A percentile compares a stretch with the other conserved stretches of the same genome.
Evolutionary conservation across 2,113 vertebrate species (phyloP).

Genomic region (Lota lota): DNA sequence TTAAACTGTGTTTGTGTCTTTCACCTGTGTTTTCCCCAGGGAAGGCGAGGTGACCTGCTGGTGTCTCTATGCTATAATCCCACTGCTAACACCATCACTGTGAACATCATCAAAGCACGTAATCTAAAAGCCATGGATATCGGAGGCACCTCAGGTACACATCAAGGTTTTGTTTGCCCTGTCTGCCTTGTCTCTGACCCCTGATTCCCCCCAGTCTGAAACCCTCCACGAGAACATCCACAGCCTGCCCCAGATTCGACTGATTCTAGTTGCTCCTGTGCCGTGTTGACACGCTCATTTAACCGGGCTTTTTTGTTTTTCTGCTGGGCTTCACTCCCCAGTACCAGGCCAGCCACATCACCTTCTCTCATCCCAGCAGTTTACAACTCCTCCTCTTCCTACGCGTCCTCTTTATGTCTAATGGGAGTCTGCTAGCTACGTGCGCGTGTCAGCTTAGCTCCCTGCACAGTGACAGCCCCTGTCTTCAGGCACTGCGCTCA

Average conservation of each 20-base stretch:
- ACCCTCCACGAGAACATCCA: not conserved
- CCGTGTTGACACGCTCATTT: constrained; percentile 32
- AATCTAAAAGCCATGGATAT: constrained; percentile 99
- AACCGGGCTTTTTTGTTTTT: not conserved
- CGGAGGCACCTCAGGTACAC: constrained; percentile 92
- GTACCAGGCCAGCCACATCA: constrained; percentile 18
- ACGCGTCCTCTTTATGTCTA: constrained; percentile 38
- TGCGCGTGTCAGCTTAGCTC: constrained; percentile 15
- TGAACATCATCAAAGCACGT: constrained; percentile 98
- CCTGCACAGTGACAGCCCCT: not conserved
- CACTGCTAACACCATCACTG: constrained; percentile 95
- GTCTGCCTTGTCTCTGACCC: constrained; percentile 24
- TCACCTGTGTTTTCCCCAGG: constrained; percentile 36
- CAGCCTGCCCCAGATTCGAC: not conserved
- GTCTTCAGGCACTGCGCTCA: constrained; percentile 28
- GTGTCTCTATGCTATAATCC: constrained; percentile 92
- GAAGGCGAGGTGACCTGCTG: constrained; percentile 68
- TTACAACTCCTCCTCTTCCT: constrained; percentile 13
- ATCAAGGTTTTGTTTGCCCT: not conserved
- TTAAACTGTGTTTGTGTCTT: not conserved
- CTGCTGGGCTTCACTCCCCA: not conserved
- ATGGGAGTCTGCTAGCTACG: constrained; percentile 35
- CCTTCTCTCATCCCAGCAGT: constrained; percentile 18
- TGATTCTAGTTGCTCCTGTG: not conserved
- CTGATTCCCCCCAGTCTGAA: constrained; percentile 8